Base-by-base conservation (phyloP, 2,797 vertebrate species). In the Poecilia wingei region DNA sequence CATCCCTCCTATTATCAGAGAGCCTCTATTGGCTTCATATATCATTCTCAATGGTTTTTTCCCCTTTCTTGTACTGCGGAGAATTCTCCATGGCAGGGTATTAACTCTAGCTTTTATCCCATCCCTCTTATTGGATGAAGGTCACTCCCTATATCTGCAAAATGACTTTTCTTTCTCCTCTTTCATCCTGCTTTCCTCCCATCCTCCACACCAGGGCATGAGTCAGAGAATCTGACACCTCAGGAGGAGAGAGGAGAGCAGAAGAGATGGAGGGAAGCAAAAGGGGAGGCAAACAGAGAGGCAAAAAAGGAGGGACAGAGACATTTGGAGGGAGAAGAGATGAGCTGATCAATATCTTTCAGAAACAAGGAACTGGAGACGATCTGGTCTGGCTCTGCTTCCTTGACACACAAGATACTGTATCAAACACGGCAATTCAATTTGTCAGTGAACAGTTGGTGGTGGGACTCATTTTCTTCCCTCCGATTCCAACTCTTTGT, bases 151-250 rank as follows among this genome's bases (percentile, higher is more conserved):
- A 87, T 93, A 93, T 94, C 93, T 93, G 88, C 88, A 92, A 89
- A 93, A 94, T 91, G 90, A 92, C 93, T 93, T 93, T 87, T 83
- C 89, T 89, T 84, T 90, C 92, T 81, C 88, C 87, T 89, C 91
- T 92, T 92, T 94, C 90, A 92, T 94, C 92, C 78, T 78, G 82
- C 86, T 88, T 88, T 85, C 84, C 89, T 88, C 90, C 92, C 89
- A 89, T 93, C 91, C 90, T 91, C 93, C 92, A 92, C 90, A 82
- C 88, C 87, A 83, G 92, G 92, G 86, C 92, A 93, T 94, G 93
- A 95, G 93, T 94, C 94, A 93, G 92, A 94, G 91, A 95, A 94
- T 91, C 84, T 93, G 94, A 94, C 92, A 94, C 92, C 93, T 89
- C 90, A 4, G 78, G 86, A 79, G 83, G 77, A 87, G 83, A 81